These are phyloP conservation scores for Andrena bicolor DNA, from an alignment of 2,888 invertebrate species.

Conservation along the genomic window DNA sequence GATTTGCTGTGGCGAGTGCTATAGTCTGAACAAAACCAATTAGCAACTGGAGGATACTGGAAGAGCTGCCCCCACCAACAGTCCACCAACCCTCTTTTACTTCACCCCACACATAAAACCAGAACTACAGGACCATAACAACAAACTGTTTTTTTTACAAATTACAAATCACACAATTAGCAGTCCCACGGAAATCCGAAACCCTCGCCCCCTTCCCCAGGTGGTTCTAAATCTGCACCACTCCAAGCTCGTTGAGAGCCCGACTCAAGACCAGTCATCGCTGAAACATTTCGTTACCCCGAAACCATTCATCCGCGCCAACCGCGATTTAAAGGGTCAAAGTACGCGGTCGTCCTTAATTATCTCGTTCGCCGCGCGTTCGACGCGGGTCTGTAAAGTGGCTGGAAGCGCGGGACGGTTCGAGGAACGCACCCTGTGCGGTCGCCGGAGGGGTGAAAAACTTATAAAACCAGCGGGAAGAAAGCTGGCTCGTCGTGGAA, in stretches of 20 bases:
- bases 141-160: neutral
- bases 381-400: conserved; percentile 28
- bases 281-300: too few relatives aligned
- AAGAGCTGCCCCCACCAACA: too few relatives aligned
- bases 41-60: too few relatives aligned
- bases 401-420: conserved; percentile 8
- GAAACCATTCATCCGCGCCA: neutral
- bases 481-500: conserved; percentile 47
- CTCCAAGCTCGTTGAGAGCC: too few relatives aligned
- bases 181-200: neutral
- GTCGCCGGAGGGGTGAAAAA: conserved; percentile 69
- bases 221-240: too few relatives aligned
- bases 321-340: neutral
- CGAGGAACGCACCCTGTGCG: conserved; percentile 48
- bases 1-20: too few relatives aligned
- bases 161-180: neutral
- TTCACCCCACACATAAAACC: too few relatives aligned
- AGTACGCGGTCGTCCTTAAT: conserved; percentile 20
- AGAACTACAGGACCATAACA: neutral
- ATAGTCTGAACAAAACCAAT: too few relatives aligned
- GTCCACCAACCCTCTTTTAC: too few relatives aligned
- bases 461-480: conserved; percentile 64
- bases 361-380: conserved; percentile 22
- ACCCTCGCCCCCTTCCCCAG: neutral
- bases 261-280: too few relatives aligned